Conservation (phyloP, 37 sponge, comb jelly and placozoan species). For the Beroe ovata region DNA sequence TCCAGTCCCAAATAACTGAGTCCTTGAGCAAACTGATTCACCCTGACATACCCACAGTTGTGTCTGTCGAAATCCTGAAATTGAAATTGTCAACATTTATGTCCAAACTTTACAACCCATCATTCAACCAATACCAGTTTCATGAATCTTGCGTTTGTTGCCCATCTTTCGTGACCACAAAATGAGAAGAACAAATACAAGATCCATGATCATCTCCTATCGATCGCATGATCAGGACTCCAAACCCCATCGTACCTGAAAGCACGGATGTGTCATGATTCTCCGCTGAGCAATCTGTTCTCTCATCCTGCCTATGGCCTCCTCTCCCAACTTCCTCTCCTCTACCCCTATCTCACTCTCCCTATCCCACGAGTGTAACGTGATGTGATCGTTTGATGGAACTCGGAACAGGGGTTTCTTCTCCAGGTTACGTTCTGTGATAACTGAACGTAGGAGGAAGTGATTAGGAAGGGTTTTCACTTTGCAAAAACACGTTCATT, state of each 20-base stretch:
- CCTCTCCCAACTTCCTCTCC: slow-evolving; percentile 68
- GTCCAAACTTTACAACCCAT: too few species aligned
- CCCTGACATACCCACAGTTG: slow-evolving; percentile 56
- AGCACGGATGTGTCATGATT: slow-evolving; percentile 80
- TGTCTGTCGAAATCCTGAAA: slow-evolving; percentile 80
- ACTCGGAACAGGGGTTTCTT: slow-evolving; percentile 57
- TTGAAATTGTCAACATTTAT: too few species aligned
- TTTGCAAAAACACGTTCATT: neutral
- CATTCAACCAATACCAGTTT: too few species aligned
- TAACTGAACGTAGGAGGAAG: slow-evolving; percentile 23
- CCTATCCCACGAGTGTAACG: slow-evolving; percentile 56
- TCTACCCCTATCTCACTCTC: slow-evolving; percentile 43
- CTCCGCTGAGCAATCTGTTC: slow-evolving; percentile 77
- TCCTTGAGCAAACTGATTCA: slow-evolving; percentile 38
- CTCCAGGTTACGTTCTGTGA: slow-evolving; percentile 60
- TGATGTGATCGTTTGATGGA: slow-evolving; percentile 40
- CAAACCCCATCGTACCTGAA: slow-evolving; percentile 72
- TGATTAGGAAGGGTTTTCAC: neutral
- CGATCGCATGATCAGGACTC: too few species aligned
- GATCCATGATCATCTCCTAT: too few species aligned
- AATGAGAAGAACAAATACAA: too few species aligned
- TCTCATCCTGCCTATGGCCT: slow-evolving; percentile 73
- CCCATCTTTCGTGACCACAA: too few species aligned
- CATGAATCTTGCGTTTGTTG: too few species aligned
- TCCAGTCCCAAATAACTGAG: slow-evolving; percentile 53